Base-by-base conservation (phyloP, 1,140 invertebrate genomes). In the Pseudomyrmex gracilis region DNA sequence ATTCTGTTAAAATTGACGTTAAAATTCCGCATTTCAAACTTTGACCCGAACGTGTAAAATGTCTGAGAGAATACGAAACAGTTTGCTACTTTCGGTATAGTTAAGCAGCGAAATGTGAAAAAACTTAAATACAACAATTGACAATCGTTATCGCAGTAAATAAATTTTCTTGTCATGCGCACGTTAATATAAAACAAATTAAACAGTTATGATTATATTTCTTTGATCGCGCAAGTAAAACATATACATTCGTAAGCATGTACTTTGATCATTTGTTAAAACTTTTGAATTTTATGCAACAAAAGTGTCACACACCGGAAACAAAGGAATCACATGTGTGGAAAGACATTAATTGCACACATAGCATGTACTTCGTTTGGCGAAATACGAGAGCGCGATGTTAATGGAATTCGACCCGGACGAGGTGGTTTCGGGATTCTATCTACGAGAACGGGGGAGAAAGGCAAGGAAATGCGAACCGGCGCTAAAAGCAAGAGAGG, bases 361-460 rank as follows among this genome's bases (percentile, higher is more conserved):
- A 58, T 70, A 80, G 55, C 43, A 66, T 58, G 22, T 67, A 77
- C 64, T 55, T 34, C 34, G 57, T 71, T 73, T 63, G 73, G 61
- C 60, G 68, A 70, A 71, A 74, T 74, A 70, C 78, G 78, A 49
- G 45, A 47, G 51, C 34, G 55, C 68, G 85, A 71, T 87, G 86
- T 87, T 87, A 89, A 87, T 87, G 85, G 88, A 87, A 89, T 90
- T 88, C 88, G 90, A 91, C 86, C 89, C 86, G 84, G 82, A 67
- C 73, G 60, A 73, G 73, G 80, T 63, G 87, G 87, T 86, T 86
- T 80, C 73, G 76, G 77, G 71, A 68, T 73, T 80, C 76, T 47
- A 87, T 86, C 73, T 88, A 57, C 58, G 53, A 71, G 61, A 63
- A 71, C 64, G 57, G 55, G 61, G 10, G 71, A 76, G 74, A 74